These are phyloP conservation scores for Pherbina coryleti DNA, from an alignment of 2,888 invertebrate species.

Conservation along the genomic window DNA sequence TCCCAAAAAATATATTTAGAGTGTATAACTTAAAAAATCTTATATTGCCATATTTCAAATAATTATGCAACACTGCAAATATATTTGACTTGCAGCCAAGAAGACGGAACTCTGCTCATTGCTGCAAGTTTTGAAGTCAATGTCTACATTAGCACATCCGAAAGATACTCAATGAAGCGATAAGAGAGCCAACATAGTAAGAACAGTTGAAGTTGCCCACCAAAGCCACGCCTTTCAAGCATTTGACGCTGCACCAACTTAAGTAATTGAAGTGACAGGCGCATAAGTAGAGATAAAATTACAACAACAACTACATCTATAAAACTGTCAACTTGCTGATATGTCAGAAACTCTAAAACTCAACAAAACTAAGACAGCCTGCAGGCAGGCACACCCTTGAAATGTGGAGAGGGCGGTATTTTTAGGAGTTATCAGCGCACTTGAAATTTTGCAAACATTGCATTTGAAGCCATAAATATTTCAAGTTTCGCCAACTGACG, in stretches of 20 bases:
- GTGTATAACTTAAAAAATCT: no score
- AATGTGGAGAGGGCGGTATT: not conserved
- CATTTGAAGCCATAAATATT: not conserved
- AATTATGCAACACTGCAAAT: not conserved
- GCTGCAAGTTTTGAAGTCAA: not conserved
- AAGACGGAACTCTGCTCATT: not conserved
- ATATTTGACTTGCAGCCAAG: not conserved
- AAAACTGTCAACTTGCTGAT: not conserved
- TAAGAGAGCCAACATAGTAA: not conserved
- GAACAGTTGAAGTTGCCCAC: not conserved
- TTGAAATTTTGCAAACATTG: slow-evolving; percentile 9
- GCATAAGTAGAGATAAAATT: not conserved
- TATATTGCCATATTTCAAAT: no score
- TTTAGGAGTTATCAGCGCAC: not conserved
- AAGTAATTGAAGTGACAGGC: not conserved
- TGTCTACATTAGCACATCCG: slow-evolving; percentile 6
- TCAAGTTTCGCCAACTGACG: not conserved
- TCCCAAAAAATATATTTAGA: no score
- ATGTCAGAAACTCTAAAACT: not conserved
- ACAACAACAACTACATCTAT: not conserved
- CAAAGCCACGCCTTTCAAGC: not conserved
- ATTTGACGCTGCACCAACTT: not conserved
- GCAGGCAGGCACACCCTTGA: not conserved
- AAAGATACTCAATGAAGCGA: not conserved
- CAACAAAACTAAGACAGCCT: not conserved